Base-by-base conservation (phyloP, 2,797 vertebrate genomes). In the Gymnoscopelus microlampas region DNA sequence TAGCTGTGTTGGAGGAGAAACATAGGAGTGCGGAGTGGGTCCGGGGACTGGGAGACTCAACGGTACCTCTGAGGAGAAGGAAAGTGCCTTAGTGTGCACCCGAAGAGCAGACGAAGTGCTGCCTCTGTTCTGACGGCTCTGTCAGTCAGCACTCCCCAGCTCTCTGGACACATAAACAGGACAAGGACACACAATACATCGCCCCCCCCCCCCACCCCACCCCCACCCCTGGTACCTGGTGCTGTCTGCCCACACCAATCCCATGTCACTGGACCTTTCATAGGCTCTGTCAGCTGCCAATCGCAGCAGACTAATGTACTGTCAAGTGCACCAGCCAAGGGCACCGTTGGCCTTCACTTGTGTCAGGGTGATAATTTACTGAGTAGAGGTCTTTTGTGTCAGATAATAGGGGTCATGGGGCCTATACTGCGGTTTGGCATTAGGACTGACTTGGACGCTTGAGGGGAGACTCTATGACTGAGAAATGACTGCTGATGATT, bases 281-380 rank as follows among this genome's bases (percentile, higher is more conserved):
- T 63, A 67, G 68, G 73, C 44, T 49, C 62, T 69, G 87, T 82
- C 89, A 85, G 77, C 73, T 87, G 83, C 80, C 89, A 88, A 60
- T 91, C 87, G 77, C 55, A 9, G 56, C 44, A 49, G 56, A 60
- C 63, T 87, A 74, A 87, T 82, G 73, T 60, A 69, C 70, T 77
- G 74, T 81, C 70, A 79, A 72, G 82, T 56, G 53, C 77, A 64
- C 53, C 50, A 73, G 70, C 73, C 80, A 79, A 82, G 87, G 81
- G 65, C 78, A 54, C 60, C 6, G 5, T 49, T 50, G 67, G 72
- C 66, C 47, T 35, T 13, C n/a, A 23, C 15, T 3, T n/a, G 7
- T 10, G 12, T 10, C 71, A 54, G 47, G 65, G 61, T 63, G 63
- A 73, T 83, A 71, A 86, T 88, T 77, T 77, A 85, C 86, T 85